Evolutionary conservation across 2,797 vertebrate species (phyloP), one percentile per base, ranked within the genome.

Genomic region (Echeneis naucrates): DNA sequence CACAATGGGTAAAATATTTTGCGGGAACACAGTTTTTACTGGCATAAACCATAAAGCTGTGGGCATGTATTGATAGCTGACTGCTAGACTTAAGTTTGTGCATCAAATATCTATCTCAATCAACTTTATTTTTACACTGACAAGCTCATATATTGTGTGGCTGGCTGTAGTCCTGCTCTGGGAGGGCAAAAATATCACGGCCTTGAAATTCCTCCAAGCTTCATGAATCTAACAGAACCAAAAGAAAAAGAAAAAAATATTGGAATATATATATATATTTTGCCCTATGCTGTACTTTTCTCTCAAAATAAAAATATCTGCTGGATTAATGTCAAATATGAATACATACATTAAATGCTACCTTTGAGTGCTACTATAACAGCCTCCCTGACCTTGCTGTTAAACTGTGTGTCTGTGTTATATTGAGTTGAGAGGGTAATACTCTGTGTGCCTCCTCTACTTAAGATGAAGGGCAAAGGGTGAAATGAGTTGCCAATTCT

Each of bases 91-190:
- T 81, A 59, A 73, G 77, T 77, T 68, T 80, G 61, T 42, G 23
- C 80, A 77, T 86, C 69, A 73, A 67, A 80, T 67, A 81, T 84
- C 80, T 51, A 17, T 80, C 68, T 82, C 69, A 67, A 70, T 83
- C 65, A 52, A 21, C 65, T 80, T 56, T 77, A 81, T 74, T 73
- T 77, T 77, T 59, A 72, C 60, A 60, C 58, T 32, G 44, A 80
- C 58, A 60, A 68, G 23, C 61, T 82, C 67, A 42, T 79, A 47
- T 60, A 59, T 64, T 68, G 61, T 80, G 61, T 30, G 70, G 62
- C 55, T 56, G 71, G 57, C 56, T 67, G 13, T n/a, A 38, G 55
- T 67, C 38, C 61, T 68, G 47, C 68, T 47, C 69, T 44, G 27
- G 13, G 74, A 33, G 19, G 14, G 59, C 27, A 79, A 60, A 70